A percentile compares a stretch with the other conserved stretches of the same genome.
phyloP scores from a whole-genome alignment of 1,140 invertebrate species.

The Zaprionus vittiger region DNA sequence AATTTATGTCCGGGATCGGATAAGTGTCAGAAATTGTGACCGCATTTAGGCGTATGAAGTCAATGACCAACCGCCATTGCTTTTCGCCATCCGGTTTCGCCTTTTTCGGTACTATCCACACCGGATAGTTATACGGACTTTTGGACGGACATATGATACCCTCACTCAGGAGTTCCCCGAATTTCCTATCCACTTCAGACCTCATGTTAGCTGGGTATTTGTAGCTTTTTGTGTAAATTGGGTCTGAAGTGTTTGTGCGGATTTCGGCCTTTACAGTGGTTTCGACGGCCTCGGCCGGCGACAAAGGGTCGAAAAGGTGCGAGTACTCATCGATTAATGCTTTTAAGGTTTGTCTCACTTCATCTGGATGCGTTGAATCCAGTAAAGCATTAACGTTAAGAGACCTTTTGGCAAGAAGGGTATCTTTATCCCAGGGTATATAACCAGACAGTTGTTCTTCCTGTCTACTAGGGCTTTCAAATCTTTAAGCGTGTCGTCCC shows the following conservation, averaged over 20 bases:
- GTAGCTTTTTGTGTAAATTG: not conserved
- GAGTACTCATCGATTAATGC: too few species aligned
- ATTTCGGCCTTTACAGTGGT: not conserved
- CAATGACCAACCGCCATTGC: conserved; percentile 3
- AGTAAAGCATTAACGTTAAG: not conserved
- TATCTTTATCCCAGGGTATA: not conserved
- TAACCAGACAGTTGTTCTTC: too few species aligned
- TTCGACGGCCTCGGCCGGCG: too few species aligned
- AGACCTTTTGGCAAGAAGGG: not conserved
- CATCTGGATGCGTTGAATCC: not conserved
- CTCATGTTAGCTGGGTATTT: not conserved
- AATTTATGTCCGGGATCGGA: conserved; percentile 13
- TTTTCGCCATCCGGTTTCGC: too few species aligned
- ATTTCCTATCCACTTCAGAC: too few species aligned
- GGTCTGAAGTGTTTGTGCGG: not conserved
- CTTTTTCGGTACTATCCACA: too few species aligned
- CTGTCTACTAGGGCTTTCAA: too few species aligned
- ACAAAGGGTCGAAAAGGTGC: too few species aligned
- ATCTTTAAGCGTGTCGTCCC: too few species aligned
- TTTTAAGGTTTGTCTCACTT: not conserved
- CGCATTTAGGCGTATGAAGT: conserved; percentile 23
- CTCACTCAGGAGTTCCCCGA: too few species aligned
- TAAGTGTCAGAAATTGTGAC: conserved; percentile 16
- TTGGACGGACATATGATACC: too few species aligned
- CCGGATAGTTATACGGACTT: too few species aligned